Evolutionary conservation across 2,888 invertebrate species (phyloP), one percentile per base, ranked within the genome.

Genomic region (Scaptomyza cyrtandrae): DNA sequence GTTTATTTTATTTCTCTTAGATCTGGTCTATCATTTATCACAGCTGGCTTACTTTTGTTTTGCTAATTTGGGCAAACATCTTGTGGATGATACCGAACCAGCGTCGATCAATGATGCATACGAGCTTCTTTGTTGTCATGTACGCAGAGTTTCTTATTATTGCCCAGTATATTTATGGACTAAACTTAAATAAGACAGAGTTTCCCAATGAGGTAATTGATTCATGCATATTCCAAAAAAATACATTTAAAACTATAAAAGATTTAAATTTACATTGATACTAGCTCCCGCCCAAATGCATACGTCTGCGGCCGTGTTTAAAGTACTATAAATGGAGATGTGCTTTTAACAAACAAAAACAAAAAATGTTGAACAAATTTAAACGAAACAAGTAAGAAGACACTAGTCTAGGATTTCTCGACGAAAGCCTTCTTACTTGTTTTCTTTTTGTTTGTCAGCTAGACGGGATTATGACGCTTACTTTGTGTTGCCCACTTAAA

Each of bases 11-110:
- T 6, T 27, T 48, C 93, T 93, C 91, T 92, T 4, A 98, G 98
- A 96, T 97, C 1, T 99, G 99, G 99, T 98, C 98, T 90, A 98
- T 99, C 90, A 97, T 98, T 89, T 99, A 97, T 92, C 98, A 99
- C 92, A 98, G 98, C 89, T 99, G 99, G 98, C 93, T 99, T 78
- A 98, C 99, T 0, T 98, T 99, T 91, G 96, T 98, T 13, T 94
- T 99, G 52, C 94, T 99, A 13, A 93, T 99, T 86, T 97, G 97
- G 96, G 98, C 99, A 0, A 98, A 98, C 92, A 93, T 98, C 33
- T 94, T 99, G 56, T 99, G 99, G 99, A 95, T 99, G 93, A 95
- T 98, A 76, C 98, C 98, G 13, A 96, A 98, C 92, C 98, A 99
- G 90, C 94, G 99, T 44, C 95, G 95, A 70, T 96, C 96, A 80